Evolutionary conservation across 2,797 vertebrate genomes (phyloP).

Genomic region (Dromococcyx pavoninus): DNA sequence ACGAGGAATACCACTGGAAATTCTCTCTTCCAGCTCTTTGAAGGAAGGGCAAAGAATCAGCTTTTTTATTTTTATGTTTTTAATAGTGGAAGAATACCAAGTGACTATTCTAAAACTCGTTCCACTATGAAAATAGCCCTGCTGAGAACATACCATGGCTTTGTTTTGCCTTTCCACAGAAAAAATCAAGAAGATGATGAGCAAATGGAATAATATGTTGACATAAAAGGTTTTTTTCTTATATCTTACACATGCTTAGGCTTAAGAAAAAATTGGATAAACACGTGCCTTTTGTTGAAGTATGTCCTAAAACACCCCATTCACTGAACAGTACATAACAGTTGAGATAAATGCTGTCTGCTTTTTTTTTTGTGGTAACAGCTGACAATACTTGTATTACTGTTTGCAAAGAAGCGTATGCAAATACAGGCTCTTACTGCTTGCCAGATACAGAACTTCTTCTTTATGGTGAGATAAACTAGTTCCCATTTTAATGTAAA

Average conservation of each 20-base stretch:
- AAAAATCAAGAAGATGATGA: constrained; percentile 53
- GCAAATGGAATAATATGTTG: constrained; percentile 52
- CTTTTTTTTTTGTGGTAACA: constrained; percentile 13
- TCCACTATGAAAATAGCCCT: constrained; percentile 59
- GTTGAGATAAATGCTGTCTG: not conserved
- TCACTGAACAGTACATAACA: not conserved
- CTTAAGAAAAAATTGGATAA: not conserved
- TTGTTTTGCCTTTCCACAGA: constrained; percentile 58
- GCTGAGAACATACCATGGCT: constrained; percentile 63
- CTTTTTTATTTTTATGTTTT: constrained; percentile 41
- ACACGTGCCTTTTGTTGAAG: not conserved
- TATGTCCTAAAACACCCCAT: not conserved
- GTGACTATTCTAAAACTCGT: constrained; percentile 54
- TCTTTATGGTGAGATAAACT: constrained; percentile 41
- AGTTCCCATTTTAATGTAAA: constrained; percentile 63
- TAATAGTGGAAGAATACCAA: constrained; percentile 40
- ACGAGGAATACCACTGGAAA: constrained; percentile 5
- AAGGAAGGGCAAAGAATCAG: constrained; percentile 5
- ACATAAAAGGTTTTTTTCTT: not conserved
- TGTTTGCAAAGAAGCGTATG: constrained; percentile 16
- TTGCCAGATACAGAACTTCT: constrained; percentile 42
- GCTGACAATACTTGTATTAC: not conserved
- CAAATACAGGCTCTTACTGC: not conserved
- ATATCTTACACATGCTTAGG: not conserved
- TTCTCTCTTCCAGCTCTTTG: constrained; percentile 25